phyloP scores from a whole-genome alignment of 2,113 vertebrate genomes.

The Eonycteris spelaea region DNA sequence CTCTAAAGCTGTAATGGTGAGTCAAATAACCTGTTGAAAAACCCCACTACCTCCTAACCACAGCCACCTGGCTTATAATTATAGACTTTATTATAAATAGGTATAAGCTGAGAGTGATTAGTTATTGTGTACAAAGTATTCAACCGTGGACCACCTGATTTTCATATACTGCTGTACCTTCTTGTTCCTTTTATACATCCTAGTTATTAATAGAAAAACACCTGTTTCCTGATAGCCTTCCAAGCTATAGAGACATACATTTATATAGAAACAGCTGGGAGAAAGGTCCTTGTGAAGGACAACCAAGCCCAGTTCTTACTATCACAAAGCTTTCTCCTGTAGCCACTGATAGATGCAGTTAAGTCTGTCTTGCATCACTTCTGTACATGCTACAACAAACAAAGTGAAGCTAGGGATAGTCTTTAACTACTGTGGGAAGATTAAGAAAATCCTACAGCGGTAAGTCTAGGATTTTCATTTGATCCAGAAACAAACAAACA shows the following conservation, averaged over 20 bases:
- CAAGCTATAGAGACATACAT: slow-evolving; percentile 57
- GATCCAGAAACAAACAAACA: slow-evolving; percentile 55
- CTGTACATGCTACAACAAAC: neutral
- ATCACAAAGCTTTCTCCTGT: slow-evolving; percentile 45
- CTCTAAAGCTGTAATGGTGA: slow-evolving; percentile 69
- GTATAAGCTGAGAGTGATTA: slow-evolving; percentile 84
- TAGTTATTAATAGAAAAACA: slow-evolving; percentile 84
- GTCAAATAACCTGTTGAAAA: slow-evolving; percentile 80
- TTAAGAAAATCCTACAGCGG: slow-evolving; percentile 57
- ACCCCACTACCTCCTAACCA: slow-evolving; percentile 76
- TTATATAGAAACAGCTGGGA: slow-evolving; percentile 76
- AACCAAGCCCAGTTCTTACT: slow-evolving; percentile 60
- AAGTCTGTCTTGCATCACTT: neutral
- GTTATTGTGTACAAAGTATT: slow-evolving; percentile 85
- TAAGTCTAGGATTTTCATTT: slow-evolving; percentile 38
- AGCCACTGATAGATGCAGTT: slow-evolving; percentile 20
- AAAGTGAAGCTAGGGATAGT: slow-evolving; percentile 36
- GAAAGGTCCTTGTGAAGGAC: slow-evolving; percentile 80
- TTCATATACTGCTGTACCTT: slow-evolving; percentile 75
- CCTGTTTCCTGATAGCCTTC: slow-evolving; percentile 84
- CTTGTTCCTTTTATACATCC: slow-evolving; percentile 77
- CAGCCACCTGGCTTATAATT: slow-evolving; percentile 87
- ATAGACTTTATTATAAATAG: slow-evolving; percentile 82
- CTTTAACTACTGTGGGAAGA: slow-evolving; percentile 68
- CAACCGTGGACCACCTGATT: slow-evolving; percentile 83